Conservation (phyloP, 2,797 vertebrate genomes). For the Oophaga sylvatica region DNA sequence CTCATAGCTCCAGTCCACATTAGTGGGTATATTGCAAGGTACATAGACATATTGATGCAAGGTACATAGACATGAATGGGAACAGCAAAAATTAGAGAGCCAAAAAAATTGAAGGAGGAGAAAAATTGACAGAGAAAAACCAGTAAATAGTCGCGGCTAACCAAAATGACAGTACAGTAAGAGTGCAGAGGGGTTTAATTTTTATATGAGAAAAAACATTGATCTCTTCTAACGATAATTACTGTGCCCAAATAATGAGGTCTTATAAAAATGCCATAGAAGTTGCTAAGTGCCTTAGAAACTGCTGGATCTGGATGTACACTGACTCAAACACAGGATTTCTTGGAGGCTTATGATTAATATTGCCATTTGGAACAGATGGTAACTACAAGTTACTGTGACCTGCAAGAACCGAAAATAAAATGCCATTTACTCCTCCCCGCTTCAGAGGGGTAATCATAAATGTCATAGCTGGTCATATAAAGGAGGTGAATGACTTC, state of each 20-base stretch:
- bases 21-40: too few relatives aligned
- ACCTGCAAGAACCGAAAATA: not conserved
- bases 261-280: not conserved
- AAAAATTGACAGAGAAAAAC: too few relatives aligned
- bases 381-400: conserved; percentile 8
- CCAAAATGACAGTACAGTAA: too few relatives aligned
- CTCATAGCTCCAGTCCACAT: too few relatives aligned
- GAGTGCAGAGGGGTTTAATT: too few relatives aligned
- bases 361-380: not conserved
- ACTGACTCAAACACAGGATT: not conserved
- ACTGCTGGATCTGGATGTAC: not conserved
- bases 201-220: too few relatives aligned
- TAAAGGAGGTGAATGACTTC: not conserved
- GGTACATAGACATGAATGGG: too few relatives aligned
- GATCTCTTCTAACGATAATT: not conserved
- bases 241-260: not conserved
- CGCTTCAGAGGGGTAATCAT: not conserved
- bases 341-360: not conserved
- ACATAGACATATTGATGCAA: too few relatives aligned
- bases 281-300: not conserved
- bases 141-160: too few relatives aligned
- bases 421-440: not conserved
- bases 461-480: not conserved
- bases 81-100: too few relatives aligned
- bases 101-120: too few relatives aligned